Conservation (phyloP, 2,888 invertebrate species). For the Brachypalpus laphriformis region DNA sequence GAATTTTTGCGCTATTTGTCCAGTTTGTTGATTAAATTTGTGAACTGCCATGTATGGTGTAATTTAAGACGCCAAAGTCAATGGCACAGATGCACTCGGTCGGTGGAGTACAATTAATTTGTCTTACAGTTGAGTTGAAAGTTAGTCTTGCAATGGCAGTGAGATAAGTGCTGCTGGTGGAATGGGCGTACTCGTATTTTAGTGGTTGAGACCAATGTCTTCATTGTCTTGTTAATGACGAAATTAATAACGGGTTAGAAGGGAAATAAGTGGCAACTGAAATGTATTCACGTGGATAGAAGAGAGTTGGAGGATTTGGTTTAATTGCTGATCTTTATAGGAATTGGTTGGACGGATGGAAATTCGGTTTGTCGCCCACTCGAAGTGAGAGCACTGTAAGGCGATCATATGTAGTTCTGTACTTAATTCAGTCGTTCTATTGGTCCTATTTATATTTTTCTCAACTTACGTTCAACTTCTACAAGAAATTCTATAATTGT, state of each 20-base stretch:
- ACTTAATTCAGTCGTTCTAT: too few species aligned
- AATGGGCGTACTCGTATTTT: constrained; percentile 39
- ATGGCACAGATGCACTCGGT: constrained; percentile 52
- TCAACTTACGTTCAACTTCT: too few species aligned
- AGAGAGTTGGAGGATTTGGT: too few species aligned
- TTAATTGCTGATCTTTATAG: not conserved
- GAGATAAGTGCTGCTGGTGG: too few species aligned
- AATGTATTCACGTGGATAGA: not conserved
- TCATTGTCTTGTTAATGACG: constrained; percentile 62
- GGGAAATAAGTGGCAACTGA: constrained; percentile 4
- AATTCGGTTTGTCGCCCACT: too few species aligned
- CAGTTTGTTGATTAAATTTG: constrained; percentile 71
- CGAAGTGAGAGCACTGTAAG: too few species aligned
- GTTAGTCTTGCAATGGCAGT: constrained; percentile 20
- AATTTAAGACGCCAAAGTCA: constrained; percentile 61
- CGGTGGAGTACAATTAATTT: constrained; percentile 57
- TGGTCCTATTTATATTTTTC: too few species aligned
- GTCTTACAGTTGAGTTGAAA: constrained; percentile 52
- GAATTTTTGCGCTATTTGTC: constrained; percentile 68
- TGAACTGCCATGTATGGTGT: constrained; percentile 46
- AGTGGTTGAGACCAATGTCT: constrained; percentile 49
- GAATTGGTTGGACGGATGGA: too few species aligned
- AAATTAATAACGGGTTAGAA: constrained; percentile 55
- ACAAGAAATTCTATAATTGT: too few species aligned
- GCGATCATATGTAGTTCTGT: too few species aligned